These are phyloP conservation scores for Clinocottus analis DNA, from an alignment of 2,113 vertebrate species.

Conservation along the genomic window DNA sequence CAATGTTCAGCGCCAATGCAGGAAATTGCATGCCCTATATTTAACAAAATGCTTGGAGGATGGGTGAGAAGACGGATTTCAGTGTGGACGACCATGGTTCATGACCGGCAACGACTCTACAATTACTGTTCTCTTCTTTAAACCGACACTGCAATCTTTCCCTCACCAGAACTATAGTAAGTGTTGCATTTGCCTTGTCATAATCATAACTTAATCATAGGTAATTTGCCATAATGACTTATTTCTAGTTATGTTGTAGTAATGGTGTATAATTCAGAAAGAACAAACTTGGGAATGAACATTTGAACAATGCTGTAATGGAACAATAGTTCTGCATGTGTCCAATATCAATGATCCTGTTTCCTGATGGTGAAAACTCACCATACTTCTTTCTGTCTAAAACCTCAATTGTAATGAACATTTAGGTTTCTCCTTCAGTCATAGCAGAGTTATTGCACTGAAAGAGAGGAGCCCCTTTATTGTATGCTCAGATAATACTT, in stretches of 20 bases:
- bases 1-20: not conserved
- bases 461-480: not conserved
- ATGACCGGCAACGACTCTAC: not conserved
- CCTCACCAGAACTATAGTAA: not conserved
- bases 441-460: not conserved
- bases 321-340: not conserved
- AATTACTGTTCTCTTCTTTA: not conserved
- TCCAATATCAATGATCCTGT: not conserved
- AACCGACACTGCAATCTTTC: not conserved
- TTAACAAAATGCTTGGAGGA: not conserved
- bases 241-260: not conserved
- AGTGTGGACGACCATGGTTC: not conserved
- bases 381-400: not conserved
- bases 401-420: not conserved
- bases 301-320: not conserved
- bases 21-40: not conserved
- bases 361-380: not conserved
- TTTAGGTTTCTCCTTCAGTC: not conserved
- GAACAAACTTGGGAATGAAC: no score
- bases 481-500: not conserved
- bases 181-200: slow-evolving; percentile 11
- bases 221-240: not conserved
- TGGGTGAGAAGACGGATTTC: not conserved
- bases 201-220: not conserved
- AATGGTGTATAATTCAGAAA: no score